phyloP scores from a whole-genome alignment of 2,888 invertebrate species.

The Luffia ferchaultella region DNA sequence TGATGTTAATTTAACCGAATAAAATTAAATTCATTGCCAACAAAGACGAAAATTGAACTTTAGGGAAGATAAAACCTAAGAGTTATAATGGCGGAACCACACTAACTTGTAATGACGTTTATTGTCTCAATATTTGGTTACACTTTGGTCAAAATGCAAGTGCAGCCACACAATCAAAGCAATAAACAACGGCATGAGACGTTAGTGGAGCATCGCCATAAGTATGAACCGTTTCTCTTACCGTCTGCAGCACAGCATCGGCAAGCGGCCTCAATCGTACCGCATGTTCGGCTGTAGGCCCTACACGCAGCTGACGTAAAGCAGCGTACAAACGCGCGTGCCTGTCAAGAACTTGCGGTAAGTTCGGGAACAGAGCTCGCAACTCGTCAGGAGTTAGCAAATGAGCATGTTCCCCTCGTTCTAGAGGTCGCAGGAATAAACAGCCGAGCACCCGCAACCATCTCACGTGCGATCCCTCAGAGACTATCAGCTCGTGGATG shows the following conservation, averaged over 20 bases:
- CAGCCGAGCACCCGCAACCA: conserved; percentile 86
- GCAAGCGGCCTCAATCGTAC: conserved; percentile 43
- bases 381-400: conserved; percentile 79
- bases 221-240: too few species aligned
- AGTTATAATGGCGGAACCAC: too few species aligned
- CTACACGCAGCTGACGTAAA: neutral
- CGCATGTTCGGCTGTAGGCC: conserved; percentile 20
- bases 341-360: conserved; percentile 75
- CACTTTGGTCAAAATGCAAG: too few species aligned
- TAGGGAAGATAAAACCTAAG: too few species aligned
- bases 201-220: too few species aligned
- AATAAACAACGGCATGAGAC: too few species aligned
- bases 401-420: conserved; percentile 54
- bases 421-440: conserved; percentile 83
- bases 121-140: too few species aligned
- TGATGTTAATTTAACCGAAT: too few species aligned
- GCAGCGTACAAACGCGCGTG: conserved; percentile 31
- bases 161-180: too few species aligned
- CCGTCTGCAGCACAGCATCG: conserved; percentile 45
- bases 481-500: conserved; percentile 75
- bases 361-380: conserved; percentile 82
- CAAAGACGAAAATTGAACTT: too few species aligned
- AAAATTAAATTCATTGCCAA: too few species aligned
- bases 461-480: conserved; percentile 88
- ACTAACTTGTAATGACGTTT: too few species aligned